phyloP scores from a whole-genome alignment of 2,888 invertebrate genomes.

The Agonopterix alstromeriana region DNA sequence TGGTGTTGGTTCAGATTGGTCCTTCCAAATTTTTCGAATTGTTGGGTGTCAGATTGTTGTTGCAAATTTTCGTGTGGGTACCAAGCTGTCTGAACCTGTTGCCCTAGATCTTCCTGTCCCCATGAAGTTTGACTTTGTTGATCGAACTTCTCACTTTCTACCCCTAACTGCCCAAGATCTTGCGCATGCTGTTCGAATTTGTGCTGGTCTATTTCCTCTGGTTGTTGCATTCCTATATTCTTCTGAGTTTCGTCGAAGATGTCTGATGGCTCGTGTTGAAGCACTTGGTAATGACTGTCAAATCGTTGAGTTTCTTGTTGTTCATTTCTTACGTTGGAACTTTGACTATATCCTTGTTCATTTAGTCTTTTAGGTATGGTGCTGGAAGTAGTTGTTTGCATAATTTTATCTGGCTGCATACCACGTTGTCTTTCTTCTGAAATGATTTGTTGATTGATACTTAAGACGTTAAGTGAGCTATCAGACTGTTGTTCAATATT shows the following conservation, averaged over 20 bases:
- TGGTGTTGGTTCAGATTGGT: background rate
- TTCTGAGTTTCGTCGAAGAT: background rate
- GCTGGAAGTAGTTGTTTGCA: background rate
- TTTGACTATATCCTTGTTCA: background rate
- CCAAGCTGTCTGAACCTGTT: slow-evolving; percentile 11
- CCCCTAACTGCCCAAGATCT: background rate
- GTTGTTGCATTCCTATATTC: slow-evolving; percentile 4
- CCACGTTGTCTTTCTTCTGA: too few species aligned
- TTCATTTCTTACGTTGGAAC: background rate
- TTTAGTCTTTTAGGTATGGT: background rate
- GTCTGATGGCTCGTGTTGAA: background rate
- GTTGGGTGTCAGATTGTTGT: slow-evolving; percentile 11
- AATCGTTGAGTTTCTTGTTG: background rate
- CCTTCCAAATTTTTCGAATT: slow-evolving; percentile 14
- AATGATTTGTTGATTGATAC: background rate
- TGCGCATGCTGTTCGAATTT: slow-evolving; percentile 7
- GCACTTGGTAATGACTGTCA: background rate
- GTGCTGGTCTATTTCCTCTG: slow-evolving; percentile 11
- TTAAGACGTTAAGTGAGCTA: background rate
- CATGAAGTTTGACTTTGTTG: slow-evolving; percentile 14
- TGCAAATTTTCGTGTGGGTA: slow-evolving; percentile 3
- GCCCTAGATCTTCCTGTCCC: slow-evolving; percentile 12
- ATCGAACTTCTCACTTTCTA: slow-evolving; percentile 1
- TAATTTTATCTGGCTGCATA: background rate
- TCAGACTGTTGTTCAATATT: background rate